Evolutionary conservation across 2,888 invertebrate species (phyloP).

Genomic region (Geotrupes spiniger): DNA sequence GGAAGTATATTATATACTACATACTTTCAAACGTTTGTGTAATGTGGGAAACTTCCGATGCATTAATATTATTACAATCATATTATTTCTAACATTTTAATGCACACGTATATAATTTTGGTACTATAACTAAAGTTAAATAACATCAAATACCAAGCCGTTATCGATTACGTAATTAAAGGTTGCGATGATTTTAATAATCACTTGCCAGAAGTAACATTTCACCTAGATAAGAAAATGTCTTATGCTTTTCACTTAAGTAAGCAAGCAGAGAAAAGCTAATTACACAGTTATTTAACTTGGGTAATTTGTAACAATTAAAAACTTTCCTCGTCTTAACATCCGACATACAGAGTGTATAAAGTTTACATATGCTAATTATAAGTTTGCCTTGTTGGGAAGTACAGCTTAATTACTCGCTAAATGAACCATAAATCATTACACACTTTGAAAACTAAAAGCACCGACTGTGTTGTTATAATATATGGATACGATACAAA

Average conservation of each 20-base stretch:
- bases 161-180: too few relatives aligned
- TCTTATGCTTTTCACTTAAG: conserved; percentile 25
- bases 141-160: too few relatives aligned
- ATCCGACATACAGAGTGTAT: conserved; percentile 43
- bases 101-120: too few relatives aligned
- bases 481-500: too few relatives aligned
- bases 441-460: conserved; percentile 17
- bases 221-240: conserved; percentile 25
- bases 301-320: conserved; percentile 40
- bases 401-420: conserved; percentile 46
- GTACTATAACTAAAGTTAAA: too few relatives aligned
- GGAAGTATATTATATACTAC: conserved; percentile 14
- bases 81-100: too few relatives aligned
- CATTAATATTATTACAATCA: too few relatives aligned
- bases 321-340: conserved; percentile 35
- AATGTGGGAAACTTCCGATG: conserved; percentile 16
- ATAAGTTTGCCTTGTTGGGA: conserved; percentile 48
- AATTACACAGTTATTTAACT: conserved; percentile 39
- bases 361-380: conserved; percentile 52
- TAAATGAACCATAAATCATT: conserved; percentile 32
- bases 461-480: not conserved
- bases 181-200: conserved; percentile 18
- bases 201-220: conserved; percentile 17
- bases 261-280: conserved; percentile 27
- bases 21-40: conserved; percentile 2